Evolutionary conservation across 2,113 vertebrate genomes (phyloP).

Genomic region (Chionodraco myersi): DNA sequence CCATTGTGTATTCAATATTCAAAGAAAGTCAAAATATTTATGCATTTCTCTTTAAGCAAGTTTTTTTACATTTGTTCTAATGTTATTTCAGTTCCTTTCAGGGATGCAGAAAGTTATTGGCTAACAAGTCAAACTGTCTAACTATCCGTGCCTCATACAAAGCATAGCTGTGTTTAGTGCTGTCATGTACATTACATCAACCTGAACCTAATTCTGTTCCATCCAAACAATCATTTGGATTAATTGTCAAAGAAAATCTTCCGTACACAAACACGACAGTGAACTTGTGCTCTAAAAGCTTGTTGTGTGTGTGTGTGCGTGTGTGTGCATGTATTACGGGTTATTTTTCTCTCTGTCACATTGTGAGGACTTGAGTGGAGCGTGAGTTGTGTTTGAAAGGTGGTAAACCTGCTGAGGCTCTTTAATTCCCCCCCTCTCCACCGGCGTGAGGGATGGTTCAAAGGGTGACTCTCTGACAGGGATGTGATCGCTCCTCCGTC

Average conservation of each 20-base stretch:
- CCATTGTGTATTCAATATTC: background rate
- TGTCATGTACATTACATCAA: constrained; percentile 63
- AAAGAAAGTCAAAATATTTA: background rate
- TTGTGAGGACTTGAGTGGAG: constrained; percentile 67
- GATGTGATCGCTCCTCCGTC: constrained; percentile 82
- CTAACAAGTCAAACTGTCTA: constrained; percentile 13
- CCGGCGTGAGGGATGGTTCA: constrained; percentile 81
- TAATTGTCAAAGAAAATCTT: constrained; percentile 60
- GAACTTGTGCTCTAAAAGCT: constrained; percentile 42
- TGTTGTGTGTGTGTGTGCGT: constrained; percentile 15
- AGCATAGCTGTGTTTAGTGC: constrained; percentile 40
- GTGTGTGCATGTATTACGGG: constrained; percentile 16
- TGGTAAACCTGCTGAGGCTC: constrained; percentile 82
- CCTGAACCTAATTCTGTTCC: constrained; percentile 53
- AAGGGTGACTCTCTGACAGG: constrained; percentile 85
- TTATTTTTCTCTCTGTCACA: constrained; percentile 73
- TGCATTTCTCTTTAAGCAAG: background rate
- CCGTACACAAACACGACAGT: constrained; percentile 1
- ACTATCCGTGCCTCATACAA: constrained; percentile 15
- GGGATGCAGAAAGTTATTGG: background rate
- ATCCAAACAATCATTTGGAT: constrained; percentile 66
- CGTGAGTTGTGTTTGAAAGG: constrained; percentile 80
- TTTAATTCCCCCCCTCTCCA: constrained; percentile 80
- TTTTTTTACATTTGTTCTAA: background rate
- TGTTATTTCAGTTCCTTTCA: constrained; percentile 18